Base-by-base conservation (phyloP, 2,797 vertebrate genomes). In the Coregonus sp. region DNA sequence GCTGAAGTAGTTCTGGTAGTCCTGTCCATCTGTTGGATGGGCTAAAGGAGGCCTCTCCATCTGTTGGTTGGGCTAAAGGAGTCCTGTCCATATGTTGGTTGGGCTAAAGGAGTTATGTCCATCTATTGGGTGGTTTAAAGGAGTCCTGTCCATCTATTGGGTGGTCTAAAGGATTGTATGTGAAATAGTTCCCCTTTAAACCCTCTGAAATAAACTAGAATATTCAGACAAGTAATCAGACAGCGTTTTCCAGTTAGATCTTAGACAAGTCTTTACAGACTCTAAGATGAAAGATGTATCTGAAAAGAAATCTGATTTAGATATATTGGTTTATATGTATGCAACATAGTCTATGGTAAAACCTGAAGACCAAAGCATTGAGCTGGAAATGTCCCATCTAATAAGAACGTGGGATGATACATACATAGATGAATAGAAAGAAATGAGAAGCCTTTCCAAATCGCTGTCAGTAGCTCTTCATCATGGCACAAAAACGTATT, bases 401-500 rank as follows among this genome's bases (percentile, higher is more conserved):
- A 11, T 12, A 14, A 65, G 61, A 65, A 20, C 4, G 29, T 68
- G 29, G 2, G 6, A 71, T 2, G 4, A 51, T 71, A 25, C 37
- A 47, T 71, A 52, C 12, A 51, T 20, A 31, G n/a, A 71, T 51
- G 18, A 71, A 71, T 51, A 72, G 33, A 52, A 20, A 33, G 18
- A 52, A 72, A 25, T 16, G 20, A 72, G 12, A 16, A 52, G 4
- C 37, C 25, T 16, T 2, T 72, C 37, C 37, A 54, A n/a, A 52
- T 33, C 15, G 29, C 70, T 72, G 70, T 72, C 70, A 72, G 20
- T 4, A 54, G 25, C 20, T 52, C 50, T 54, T n/a, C 70, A 31
- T 72, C 70, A 72, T 47, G 51, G 20, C 14, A 9, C 25, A 33
- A 9, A 50, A 12, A 47, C 70, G 4, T 52, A 29, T 52, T 40